Conservation (phyloP, 2,888 invertebrate species). For the Tridacna gigas region DNA sequence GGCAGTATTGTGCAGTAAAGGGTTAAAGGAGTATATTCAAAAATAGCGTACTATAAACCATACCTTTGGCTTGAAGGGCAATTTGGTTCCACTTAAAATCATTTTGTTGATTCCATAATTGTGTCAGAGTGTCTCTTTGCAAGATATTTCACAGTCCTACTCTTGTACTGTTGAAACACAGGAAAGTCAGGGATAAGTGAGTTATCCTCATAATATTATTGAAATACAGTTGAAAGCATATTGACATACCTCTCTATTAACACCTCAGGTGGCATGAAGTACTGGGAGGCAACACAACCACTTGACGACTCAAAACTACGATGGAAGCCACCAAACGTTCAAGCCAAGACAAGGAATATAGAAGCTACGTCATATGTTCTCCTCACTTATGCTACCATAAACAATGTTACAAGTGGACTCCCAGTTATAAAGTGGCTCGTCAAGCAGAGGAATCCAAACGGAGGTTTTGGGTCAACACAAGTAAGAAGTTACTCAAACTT, state of each 20-base stretch:
- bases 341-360: conserved; percentile 44
- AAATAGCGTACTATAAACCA: too few species aligned
- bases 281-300: conserved; percentile 33
- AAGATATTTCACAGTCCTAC: too few species aligned
- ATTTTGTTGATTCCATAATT: too few species aligned
- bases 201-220: too few species aligned
- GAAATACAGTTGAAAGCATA: too few species aligned
- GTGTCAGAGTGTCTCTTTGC: too few species aligned
- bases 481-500: conserved; percentile 15
- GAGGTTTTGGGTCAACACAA: conserved; percentile 62
- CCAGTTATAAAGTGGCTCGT: conserved; percentile 52
- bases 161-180: too few species aligned
- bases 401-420: conserved; percentile 25
- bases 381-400: conserved; percentile 28
- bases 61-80: too few species aligned
- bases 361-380: conserved; percentile 56
- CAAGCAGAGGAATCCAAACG: conserved; percentile 52
- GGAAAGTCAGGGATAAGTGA: too few species aligned
- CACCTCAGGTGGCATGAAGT: conserved; percentile 29
- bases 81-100: too few species aligned
- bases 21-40: too few species aligned
- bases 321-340: conserved; percentile 38
- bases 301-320: neutral
- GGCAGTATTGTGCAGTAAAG: too few species aligned
- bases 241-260: neutral